Evolutionary conservation across 2,797 vertebrate genomes (phyloP).

Genomic region (Sebastolobus alascanus): DNA sequence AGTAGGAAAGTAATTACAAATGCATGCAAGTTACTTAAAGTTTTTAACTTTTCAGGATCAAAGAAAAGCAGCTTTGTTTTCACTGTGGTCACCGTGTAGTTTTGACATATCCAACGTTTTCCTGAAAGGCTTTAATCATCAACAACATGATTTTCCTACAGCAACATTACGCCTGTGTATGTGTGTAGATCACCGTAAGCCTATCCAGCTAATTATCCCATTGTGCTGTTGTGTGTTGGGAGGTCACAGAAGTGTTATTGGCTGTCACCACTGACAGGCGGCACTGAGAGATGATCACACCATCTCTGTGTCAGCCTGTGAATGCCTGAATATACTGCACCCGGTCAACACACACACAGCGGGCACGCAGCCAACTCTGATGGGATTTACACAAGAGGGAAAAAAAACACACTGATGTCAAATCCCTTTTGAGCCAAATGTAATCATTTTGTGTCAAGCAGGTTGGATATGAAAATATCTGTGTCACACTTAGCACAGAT

Average conservation of each 20-base stretch:
- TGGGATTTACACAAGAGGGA: conserved; percentile 54
- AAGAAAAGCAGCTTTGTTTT: neutral
- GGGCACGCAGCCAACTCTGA: conserved; percentile 35
- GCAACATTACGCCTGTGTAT: neutral
- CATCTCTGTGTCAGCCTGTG: conserved; percentile 30
- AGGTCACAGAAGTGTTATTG: conserved; percentile 68
- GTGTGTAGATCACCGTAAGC: conserved; percentile 10
- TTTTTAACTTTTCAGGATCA: neutral
- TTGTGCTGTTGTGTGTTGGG: conserved; percentile 49
- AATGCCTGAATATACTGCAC: conserved; percentile 32
- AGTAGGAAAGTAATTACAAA: neutral
- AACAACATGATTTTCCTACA: neutral
- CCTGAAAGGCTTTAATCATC: neutral
- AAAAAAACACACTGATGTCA: conserved; percentile 30
- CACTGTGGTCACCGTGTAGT: too few relatives aligned
- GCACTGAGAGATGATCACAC: conserved; percentile 61
- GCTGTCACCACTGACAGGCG: conserved; percentile 63
- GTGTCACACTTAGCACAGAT: conserved; percentile 40
- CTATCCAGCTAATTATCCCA: conserved; percentile 66
- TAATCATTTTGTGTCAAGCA: conserved; percentile 46
- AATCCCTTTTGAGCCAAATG: conserved; percentile 58
- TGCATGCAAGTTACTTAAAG: neutral
- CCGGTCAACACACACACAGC: conserved; percentile 50
- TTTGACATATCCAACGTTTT: neutral
- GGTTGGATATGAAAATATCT: conserved; percentile 51